phyloP scores from a whole-genome alignment of 2,797 vertebrate species.

The Tauraco hartlaubi region DNA sequence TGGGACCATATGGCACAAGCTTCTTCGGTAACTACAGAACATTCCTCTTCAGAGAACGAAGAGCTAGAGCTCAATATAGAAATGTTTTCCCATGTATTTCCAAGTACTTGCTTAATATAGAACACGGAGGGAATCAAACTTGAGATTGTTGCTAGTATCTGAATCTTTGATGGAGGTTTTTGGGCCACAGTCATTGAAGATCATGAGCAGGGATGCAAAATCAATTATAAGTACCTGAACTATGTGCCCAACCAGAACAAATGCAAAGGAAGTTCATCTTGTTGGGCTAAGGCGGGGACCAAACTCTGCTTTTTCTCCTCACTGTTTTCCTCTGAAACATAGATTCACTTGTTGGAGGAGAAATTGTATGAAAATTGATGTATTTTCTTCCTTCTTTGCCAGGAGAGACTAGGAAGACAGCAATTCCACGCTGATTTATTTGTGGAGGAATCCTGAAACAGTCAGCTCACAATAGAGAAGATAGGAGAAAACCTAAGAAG shows the following conservation, averaged over 20 bases:
- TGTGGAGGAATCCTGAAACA: not conserved
- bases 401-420: not conserved
- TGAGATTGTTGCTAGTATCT: not conserved
- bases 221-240: not conserved
- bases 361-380: not conserved
- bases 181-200: not conserved
- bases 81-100: not conserved
- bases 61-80: not conserved
- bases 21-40: conserved; percentile 9
- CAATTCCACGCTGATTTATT: not conserved
- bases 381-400: not conserved
- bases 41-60: not conserved
- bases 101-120: conserved; percentile 15
- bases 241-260: not conserved
- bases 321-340: not conserved
- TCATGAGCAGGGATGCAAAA: not conserved
- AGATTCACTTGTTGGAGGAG: not conserved
- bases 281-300: not conserved
- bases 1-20: conserved; percentile 53
- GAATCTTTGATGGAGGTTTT: not conserved
- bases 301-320: not conserved
- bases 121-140: not conserved
- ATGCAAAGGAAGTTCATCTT: not conserved
- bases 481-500: not conserved
- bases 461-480: not conserved